Conservation (phyloP, 1,140 invertebrate species). For the silkworm (Bombyx mori) region ASM3026992v2 NC_085118.1:5411001-5411500, state of each 20-base stretch:
- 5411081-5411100: conserved; percentile 25
- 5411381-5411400: no score
- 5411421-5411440: no score
- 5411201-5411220: conserved; percentile 23
- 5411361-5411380: no score
- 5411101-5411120: conserved; percentile 40
- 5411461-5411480: no score
- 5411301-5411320: no score
- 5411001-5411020: conserved; percentile 7
- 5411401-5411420: no score
- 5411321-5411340: no score
- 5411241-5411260: conserved; percentile 3
- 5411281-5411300: no score
- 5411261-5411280: neutral
- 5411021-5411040: conserved; percentile 8
- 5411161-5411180: conserved; percentile 31
- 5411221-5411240: conserved; percentile 13
- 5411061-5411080: conserved; percentile 34
- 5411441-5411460: no score
- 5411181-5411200: conserved; percentile 23
- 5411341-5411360: no score
- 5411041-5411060: conserved; percentile 17
- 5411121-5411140: conserved; percentile 43
- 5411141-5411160: conserved; percentile 36
- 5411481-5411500: no score